phyloP scores from a whole-genome alignment of 2,797 vertebrate species.

The Petrocephalus schoutedeni region DNA sequence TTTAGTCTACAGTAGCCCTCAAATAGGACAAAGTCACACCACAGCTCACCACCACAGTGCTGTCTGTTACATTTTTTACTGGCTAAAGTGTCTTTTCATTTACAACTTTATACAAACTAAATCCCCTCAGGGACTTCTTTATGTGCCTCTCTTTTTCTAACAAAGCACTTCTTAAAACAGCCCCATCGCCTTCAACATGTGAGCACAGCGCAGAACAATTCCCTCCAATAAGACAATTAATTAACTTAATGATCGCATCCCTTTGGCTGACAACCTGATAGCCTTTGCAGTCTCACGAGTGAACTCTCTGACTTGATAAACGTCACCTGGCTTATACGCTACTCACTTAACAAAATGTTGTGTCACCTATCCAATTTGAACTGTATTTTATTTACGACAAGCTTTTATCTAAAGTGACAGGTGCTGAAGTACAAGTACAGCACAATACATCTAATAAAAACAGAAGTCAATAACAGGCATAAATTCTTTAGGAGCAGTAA shows the following conservation, averaged over 20 bases:
- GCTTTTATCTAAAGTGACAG: not conserved
- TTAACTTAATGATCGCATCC: not conserved
- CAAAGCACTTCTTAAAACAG: not conserved
- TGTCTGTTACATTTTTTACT: not conserved
- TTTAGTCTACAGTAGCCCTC: not conserved
- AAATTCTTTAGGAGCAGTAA: not conserved
- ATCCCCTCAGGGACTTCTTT: not conserved
- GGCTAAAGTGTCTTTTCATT: conserved; percentile 11
- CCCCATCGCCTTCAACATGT: not conserved
- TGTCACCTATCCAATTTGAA: not conserved
- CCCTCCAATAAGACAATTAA: conserved; percentile 10
- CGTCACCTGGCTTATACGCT: not conserved
- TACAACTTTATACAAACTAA: not conserved
- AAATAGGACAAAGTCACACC: not conserved
- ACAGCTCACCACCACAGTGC: not conserved
- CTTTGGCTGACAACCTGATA: not conserved
- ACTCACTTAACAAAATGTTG: not conserved
- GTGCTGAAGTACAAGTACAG: not conserved
- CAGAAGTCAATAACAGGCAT: not conserved
- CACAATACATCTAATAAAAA: not conserved
- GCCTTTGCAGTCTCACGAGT: not conserved
- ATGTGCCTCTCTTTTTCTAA: not conserved
- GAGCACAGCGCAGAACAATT: not conserved
- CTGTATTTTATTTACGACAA: not conserved
- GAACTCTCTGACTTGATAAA: not conserved